phyloP scores from a whole-genome alignment of 2,113 vertebrate genomes.

The Neoarius graeffei region DNA sequence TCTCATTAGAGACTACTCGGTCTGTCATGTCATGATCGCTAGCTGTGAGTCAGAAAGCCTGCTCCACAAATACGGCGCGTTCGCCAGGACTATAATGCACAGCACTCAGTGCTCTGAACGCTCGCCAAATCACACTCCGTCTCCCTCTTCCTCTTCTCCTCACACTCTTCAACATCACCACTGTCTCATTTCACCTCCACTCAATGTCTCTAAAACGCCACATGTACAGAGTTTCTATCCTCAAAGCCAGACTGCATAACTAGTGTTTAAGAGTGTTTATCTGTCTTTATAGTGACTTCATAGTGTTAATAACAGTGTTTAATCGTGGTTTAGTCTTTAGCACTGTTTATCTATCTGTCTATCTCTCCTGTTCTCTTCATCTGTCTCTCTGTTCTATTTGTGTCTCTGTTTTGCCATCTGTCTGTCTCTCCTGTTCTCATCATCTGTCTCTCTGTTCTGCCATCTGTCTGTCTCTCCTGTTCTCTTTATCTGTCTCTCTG shows the following conservation, averaged over 20 bases:
- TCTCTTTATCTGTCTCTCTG: too few relatives aligned
- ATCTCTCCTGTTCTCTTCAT: too few relatives aligned
- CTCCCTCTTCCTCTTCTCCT: conserved; percentile 1
- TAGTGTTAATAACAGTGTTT: too few relatives aligned
- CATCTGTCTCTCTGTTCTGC: too few relatives aligned
- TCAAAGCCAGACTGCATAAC: neutral
- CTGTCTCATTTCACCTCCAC: neutral
- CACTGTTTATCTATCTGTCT: too few relatives aligned
- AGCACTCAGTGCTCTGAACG: conserved; percentile 2
- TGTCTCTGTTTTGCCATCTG: too few relatives aligned
- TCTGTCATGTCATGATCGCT: neutral
- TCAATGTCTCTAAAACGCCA: neutral
- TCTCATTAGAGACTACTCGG: conserved; percentile 32
- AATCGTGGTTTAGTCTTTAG: too few relatives aligned
- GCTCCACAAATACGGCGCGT: neutral
- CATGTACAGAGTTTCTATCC: neutral
- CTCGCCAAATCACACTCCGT: neutral
- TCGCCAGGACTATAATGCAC: conserved; percentile 33
- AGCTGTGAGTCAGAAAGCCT: conserved; percentile 34
- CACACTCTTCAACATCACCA: neutral
- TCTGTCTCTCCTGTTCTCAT: too few relatives aligned
- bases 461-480: too few relatives aligned
- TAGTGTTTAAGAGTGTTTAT: too few relatives aligned
- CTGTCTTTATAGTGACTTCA: too few relatives aligned
- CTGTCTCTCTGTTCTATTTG: too few relatives aligned